phyloP scores from a whole-genome alignment of 1,140 invertebrate genomes.

The Drosophila nigrodunni region DNA sequence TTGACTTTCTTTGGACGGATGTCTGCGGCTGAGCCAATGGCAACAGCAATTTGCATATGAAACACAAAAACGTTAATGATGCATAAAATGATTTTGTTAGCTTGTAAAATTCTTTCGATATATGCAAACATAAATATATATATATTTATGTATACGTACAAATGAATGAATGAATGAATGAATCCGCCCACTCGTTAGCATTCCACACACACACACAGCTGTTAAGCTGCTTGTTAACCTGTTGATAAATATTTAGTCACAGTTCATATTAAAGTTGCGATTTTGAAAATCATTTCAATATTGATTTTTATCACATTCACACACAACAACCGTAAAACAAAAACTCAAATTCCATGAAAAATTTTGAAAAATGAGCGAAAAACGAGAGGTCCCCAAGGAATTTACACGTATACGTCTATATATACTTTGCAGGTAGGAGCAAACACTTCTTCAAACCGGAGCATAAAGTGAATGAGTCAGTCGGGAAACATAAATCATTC shows the following conservation, averaged over 20 bases:
- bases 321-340: constrained; percentile 31
- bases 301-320: constrained; percentile 45
- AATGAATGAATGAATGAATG: constrained; percentile 68
- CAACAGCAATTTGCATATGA: constrained; percentile 72
- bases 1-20: constrained; percentile 75
- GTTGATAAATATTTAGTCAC: constrained; percentile 72
- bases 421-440: constrained; percentile 42
- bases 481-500: constrained; percentile 77
- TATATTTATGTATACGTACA: constrained; percentile 25
- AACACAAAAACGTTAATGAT: constrained; percentile 83
- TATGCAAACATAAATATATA: constrained; percentile 1
- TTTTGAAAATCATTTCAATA: constrained; percentile 52
- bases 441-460: constrained; percentile 2
- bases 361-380: constrained; percentile 77
- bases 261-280: constrained; percentile 1
- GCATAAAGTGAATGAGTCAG: constrained; percentile 71
- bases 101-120: constrained; percentile 73
- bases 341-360: constrained; percentile 75
- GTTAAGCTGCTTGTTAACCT: constrained; percentile 76
- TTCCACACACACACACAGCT: constrained; percentile 21
- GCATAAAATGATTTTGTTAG: constrained; percentile 81
- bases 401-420: constrained; percentile 4
- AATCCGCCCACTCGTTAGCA: constrained; percentile 18
- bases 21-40: constrained; percentile 45
- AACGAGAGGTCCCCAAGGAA: constrained; percentile 53